Conservation (phyloP, 2,113 vertebrate species). For the Eupsittula cactorum region DNA sequence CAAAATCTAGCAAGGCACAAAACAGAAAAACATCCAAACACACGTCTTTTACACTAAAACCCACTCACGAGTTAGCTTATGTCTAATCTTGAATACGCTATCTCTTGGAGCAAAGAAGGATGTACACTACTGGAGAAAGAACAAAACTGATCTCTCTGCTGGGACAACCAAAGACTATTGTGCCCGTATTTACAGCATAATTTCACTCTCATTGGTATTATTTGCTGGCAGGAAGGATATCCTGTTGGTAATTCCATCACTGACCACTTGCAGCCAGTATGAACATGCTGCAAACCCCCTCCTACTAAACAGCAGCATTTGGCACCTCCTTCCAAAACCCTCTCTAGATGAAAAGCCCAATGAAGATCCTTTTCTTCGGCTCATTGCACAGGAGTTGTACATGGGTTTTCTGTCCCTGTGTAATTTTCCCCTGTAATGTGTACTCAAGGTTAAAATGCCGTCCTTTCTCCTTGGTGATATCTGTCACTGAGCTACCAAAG, state of each 20-base stretch:
- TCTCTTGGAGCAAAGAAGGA: not conserved
- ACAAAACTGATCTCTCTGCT: not conserved
- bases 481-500: slow-evolving; percentile 52
- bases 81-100: not conserved
- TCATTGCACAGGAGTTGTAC: slow-evolving; percentile 23
- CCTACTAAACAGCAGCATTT: not conserved
- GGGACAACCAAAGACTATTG: not conserved
- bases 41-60: not conserved
- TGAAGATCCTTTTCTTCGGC: slow-evolving; percentile 12
- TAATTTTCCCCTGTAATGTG: slow-evolving; percentile 24
- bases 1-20: not conserved
- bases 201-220: not conserved
- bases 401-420: not conserved
- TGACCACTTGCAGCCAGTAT: not conserved
- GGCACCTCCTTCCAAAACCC: not conserved
- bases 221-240: not conserved
- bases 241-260: not conserved
- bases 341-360: not conserved
- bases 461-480: slow-evolving; percentile 20
- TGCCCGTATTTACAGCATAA: not conserved
- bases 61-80: not conserved
- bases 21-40: not conserved
- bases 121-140: not conserved
- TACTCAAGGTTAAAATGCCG: slow-evolving; percentile 43
- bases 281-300: not conserved